Percentiles rank a stretch among this genome's conserved stretches.
Evolutionary conservation across 92 coral and sea anemone genomes (phyloP).

Genomic region (Micromussa lordhowensis): DNA sequence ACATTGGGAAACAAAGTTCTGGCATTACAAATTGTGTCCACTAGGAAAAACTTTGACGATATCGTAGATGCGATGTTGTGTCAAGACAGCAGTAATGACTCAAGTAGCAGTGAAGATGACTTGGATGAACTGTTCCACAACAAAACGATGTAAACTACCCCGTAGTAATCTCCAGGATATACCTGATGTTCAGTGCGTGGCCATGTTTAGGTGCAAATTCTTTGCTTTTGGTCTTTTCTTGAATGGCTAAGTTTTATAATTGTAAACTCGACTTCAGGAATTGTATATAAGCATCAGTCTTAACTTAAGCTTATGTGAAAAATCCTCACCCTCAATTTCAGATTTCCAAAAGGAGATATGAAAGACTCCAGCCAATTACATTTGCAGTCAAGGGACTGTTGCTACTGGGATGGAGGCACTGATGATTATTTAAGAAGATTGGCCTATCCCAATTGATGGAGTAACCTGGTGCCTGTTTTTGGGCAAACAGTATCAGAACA

Average conservation of each 20-base stretch:
- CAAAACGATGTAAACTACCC: slow-evolving; percentile 44
- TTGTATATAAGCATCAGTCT: slow-evolving; percentile 7
- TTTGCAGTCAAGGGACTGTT: slow-evolving; percentile 68
- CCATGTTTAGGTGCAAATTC: slow-evolving; percentile 67
- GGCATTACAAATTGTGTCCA: slow-evolving; percentile 44
- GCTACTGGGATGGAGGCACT: slow-evolving; percentile 72
- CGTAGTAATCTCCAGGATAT: slow-evolving; percentile 63
- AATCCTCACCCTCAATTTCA: slow-evolving; percentile 32
- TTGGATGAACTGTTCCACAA: slow-evolving; percentile 40
- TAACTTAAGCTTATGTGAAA: slow-evolving; percentile 1
- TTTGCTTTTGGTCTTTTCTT: slow-evolving; percentile 47
- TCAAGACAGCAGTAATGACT: slow-evolving; percentile 61
- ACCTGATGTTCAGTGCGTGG: slow-evolving; percentile 67
- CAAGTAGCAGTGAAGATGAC: slow-evolving; percentile 50
- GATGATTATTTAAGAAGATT: slow-evolving; percentile 64
- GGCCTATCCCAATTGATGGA: slow-evolving; percentile 74
- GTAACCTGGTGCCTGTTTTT: slow-evolving; percentile 66
- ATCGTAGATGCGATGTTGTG: slow-evolving; percentile 69
- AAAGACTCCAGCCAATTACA: slow-evolving; percentile 56
- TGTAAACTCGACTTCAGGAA: slow-evolving; percentile 51
- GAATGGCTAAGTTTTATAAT: slow-evolving; percentile 52
- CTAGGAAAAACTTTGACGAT: slow-evolving; percentile 59
- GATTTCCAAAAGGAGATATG: slow-evolving; percentile 69
- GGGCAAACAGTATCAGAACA: slow-evolving; percentile 68
- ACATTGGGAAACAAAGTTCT: slow-evolving; percentile 61